Base-by-base conservation (phyloP, 1,140 invertebrate species). In the Caenorhabditis briggsae region DNA sequence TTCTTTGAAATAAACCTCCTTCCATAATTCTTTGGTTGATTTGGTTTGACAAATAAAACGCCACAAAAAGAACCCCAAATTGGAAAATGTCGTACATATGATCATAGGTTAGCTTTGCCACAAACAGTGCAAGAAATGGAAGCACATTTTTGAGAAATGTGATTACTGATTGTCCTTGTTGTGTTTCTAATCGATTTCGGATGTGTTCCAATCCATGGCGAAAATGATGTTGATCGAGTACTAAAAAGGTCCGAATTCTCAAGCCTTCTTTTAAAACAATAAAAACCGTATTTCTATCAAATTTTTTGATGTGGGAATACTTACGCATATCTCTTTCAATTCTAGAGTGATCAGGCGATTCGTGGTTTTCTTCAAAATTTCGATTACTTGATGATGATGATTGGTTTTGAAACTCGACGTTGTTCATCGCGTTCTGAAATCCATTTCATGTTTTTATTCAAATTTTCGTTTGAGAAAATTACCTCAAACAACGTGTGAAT, bases 291-390 rank as follows among this genome's bases (percentile, higher is more conserved):
- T n/a, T n/a, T n/a, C n/a, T n/a, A n/a, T n/a, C n/a, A n/a, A 50
- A 11, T 50, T 53, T 25, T 61, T 23, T 61, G 0, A 25, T 64
- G 23, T 59, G 58, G 5, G 7, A 70, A 1, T 18, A 25, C 46
- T 50, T 11, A 78, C 70, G 23, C 23, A 50, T 46, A 9, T 78
- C 70, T 50, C 70, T 78, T 23, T 78, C 70, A n/a, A 50, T 78
- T 50, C 70, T 50, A 3, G 18, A 48, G 0, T n/a, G 14, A 20
- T 78, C 46, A 3, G 46, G 6, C n/a, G 70, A n/a, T 11, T 78
- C 70, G 9, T n/a, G 11, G n/a, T 50, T 18, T 12, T 70, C 70
- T 11, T 78, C 70, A 23, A 78, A 53, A 78, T 41, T 78, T 23
- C 70, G 18, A 50, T 78, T 33, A 33, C 33, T 78, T 11, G 70